Evolutionary conservation across 2,797 vertebrate genomes (phyloP).

Genomic region (Chloroceryle amazona): DNA sequence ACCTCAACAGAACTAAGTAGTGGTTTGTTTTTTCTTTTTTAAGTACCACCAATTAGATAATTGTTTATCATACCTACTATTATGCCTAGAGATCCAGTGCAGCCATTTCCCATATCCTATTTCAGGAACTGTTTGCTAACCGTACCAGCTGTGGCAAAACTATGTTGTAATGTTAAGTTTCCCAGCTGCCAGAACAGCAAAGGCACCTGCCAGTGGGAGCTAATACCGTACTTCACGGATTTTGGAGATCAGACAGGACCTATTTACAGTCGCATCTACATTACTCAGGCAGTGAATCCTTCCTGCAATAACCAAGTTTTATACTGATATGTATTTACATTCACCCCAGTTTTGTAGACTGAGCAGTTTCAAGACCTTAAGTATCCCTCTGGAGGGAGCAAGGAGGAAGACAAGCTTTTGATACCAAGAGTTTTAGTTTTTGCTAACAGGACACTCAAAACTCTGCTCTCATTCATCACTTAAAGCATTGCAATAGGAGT

Average conservation of each 20-base stretch:
- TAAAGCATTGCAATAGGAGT: rapidly evolving
- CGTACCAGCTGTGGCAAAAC: rapidly evolving
- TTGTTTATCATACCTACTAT: background rate
- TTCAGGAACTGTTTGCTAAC: background rate
- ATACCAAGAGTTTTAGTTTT: rapidly evolving
- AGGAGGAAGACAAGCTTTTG: background rate
- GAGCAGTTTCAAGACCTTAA: background rate
- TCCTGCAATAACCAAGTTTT: rapidly evolving
- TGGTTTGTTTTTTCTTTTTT: background rate
- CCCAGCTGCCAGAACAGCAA: background rate
- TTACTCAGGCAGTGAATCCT: background rate
- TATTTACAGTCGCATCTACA: background rate
- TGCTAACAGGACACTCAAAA: rapidly evolving
- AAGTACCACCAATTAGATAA: background rate
- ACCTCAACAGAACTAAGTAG: rapidly evolving
- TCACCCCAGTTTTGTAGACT: background rate
- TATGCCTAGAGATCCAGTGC: background rate
- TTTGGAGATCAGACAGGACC: background rate
- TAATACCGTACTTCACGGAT: rapidly evolving
- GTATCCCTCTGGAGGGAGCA: background rate
- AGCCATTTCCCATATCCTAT: rapidly evolving
- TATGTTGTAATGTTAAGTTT: rapidly evolving
- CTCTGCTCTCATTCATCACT: rapidly evolving
- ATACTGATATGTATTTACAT: rapidly evolving
- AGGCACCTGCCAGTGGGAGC: background rate